These are phyloP conservation scores for Festucalex cinctus DNA, from an alignment of 2,113 vertebrate species.

Conservation along the genomic window DNA sequence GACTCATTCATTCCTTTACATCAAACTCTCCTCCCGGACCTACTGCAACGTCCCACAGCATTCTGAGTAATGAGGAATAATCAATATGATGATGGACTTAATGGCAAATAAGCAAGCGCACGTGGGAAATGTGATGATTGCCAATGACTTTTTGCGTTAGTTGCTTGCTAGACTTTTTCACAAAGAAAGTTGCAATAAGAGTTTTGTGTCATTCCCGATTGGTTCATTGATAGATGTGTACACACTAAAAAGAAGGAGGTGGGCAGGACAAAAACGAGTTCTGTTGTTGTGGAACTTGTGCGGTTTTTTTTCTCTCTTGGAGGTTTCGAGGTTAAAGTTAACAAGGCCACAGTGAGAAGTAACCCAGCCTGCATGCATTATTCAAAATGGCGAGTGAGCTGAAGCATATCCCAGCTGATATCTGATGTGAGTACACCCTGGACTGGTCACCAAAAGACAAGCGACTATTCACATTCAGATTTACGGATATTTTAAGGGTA, in stretches of 20 bases:
- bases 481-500: neutral
- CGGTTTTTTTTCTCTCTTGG: slow-evolving; percentile 19
- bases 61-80: neutral
- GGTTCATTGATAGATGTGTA: neutral
- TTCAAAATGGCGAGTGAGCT: neutral
- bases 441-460: neutral
- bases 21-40: neutral
- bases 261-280: neutral
- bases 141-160: neutral
- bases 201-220: neutral
- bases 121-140: neutral
- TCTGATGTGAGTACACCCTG: neutral
- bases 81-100: neutral
- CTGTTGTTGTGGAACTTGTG: slow-evolving; percentile 50
- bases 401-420: no score
- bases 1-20: neutral
- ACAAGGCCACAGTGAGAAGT: neutral
- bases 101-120: neutral
- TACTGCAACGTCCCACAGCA: neutral
- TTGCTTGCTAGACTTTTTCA: neutral
- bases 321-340: neutral
- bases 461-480: neutral
- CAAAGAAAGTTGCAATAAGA: neutral
- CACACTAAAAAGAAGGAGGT: neutral
- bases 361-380: neutral